Conservation (phyloP, 2,113 vertebrate species). For the Microcebus tavaratra region DNA sequence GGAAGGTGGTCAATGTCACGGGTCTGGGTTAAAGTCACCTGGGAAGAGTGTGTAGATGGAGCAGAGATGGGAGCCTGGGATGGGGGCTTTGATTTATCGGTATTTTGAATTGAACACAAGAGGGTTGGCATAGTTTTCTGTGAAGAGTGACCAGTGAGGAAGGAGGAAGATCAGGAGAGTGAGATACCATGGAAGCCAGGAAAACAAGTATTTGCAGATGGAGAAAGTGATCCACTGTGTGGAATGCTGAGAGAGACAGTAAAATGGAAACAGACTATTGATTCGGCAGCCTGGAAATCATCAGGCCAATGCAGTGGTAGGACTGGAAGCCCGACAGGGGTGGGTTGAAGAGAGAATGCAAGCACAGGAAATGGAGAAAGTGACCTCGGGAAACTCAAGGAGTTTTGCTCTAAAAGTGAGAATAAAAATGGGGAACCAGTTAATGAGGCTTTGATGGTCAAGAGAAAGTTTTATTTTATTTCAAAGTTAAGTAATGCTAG, state of each 20-base stretch:
- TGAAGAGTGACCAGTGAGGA: not conserved
- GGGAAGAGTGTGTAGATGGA: not conserved
- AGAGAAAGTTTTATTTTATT: not conserved
- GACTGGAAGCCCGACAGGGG: not conserved
- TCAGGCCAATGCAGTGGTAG: not conserved
- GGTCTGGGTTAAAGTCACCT: not conserved
- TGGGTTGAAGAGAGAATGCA: not conserved
- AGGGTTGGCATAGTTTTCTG: not conserved
- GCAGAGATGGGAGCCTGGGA: not conserved
- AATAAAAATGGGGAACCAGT: not conserved
- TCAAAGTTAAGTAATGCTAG: not conserved
- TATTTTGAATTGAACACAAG: not conserved
- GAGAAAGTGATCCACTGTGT: not conserved
- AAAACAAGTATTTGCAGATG: not conserved
- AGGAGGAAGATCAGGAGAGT: not conserved
- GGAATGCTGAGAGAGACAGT: not conserved
- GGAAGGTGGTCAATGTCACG: not conserved
- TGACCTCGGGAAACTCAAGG: not conserved
- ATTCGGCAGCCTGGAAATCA: not conserved
- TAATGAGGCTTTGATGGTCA: not conserved
- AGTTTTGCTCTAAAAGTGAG: not conserved
- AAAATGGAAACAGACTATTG: not conserved
- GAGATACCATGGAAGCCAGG: not conserved
- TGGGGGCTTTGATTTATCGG: not conserved
- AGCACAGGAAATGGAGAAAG: not conserved